Evolutionary conservation across 2,797 vertebrate species (phyloP), one percentile per base, ranked within the genome.

Genomic region (Hypotaenidia philippensis): DNA sequence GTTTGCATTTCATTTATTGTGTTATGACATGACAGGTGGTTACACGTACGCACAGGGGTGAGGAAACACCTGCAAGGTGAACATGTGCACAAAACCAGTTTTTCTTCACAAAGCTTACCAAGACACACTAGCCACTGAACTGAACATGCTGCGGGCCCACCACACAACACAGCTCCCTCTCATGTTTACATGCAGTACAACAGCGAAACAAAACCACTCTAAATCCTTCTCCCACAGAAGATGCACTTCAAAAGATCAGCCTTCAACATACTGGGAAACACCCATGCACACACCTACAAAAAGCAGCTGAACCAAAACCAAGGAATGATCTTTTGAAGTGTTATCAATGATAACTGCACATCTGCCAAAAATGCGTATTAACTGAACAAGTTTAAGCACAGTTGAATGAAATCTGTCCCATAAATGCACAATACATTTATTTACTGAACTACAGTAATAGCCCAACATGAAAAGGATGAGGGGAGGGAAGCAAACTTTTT

Each of bases 1-100:
- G 92, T 70, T 79, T 96, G 86, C 87, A 87, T 87, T 97, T 97
- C 15, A 15, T 97, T 96, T 97, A 84, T 93, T 96, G 83, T 13
- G 78, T 91, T 86, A 76, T 74, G 96, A 95, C 90, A 83, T 92
- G 76, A 75, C 16, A 41, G 65, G 76, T 17, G 86, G 60, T 94
- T 97, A 96, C 95, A 97, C 27, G 84, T 79, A 91, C 1, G 52
- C 55, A 64, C 32, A 71, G 81, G 68, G 34, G 65, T 76, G 36
- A 95, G 44, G 44, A 63, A 87, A 90, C 59, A 79, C 18, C 41
- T 79, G 13, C 9, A 50, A 59, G 0, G 68, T 47, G 89, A 83
- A 71, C 8, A n/a, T 9, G 61, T 56, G 64, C 84, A 85, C 53
- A 53, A 80, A 55, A 70, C 20, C n/a, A n/a, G 38, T 7, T 74